Conservation (phyloP, 2,113 vertebrate species). For the Pseudonaja textilis region DNA sequence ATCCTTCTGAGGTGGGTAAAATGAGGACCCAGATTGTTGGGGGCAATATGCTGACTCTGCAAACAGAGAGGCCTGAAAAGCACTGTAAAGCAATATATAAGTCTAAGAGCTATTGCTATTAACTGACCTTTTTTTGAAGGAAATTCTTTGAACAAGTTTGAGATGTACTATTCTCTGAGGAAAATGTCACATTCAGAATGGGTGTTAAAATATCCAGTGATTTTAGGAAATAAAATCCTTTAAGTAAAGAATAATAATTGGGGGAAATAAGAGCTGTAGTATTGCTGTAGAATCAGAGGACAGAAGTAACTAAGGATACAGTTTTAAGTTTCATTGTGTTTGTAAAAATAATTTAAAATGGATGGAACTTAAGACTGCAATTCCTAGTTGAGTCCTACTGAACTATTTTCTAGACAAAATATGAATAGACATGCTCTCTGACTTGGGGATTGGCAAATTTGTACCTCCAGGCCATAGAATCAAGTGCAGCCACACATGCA, state of each 20-base stretch:
- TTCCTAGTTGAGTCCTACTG: not conserved
- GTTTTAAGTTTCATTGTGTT: not conserved
- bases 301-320: not conserved
- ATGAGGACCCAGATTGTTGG: too few species aligned
- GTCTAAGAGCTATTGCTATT: too few species aligned
- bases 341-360: not conserved
- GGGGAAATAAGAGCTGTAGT: not conserved
- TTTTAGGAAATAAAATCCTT: not conserved
- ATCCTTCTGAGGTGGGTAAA: too few species aligned
- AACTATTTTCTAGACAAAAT: not conserved
- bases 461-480: not conserved
- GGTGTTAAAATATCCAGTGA: not conserved
- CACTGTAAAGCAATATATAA: too few species aligned
- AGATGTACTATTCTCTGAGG: not conserved
- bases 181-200: not conserved
- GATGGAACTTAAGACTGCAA: not conserved
- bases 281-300: not conserved
- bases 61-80: too few species aligned
- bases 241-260: not conserved
- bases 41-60: too few species aligned
- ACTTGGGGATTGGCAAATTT: not conserved
- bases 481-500: not conserved
- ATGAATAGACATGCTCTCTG: not conserved
- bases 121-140: not conserved
- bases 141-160: not conserved